These are phyloP conservation scores for Archaeoteleia sp. DNA, from an alignment of 2,888 invertebrate species.

Conservation along the genomic window DNA sequence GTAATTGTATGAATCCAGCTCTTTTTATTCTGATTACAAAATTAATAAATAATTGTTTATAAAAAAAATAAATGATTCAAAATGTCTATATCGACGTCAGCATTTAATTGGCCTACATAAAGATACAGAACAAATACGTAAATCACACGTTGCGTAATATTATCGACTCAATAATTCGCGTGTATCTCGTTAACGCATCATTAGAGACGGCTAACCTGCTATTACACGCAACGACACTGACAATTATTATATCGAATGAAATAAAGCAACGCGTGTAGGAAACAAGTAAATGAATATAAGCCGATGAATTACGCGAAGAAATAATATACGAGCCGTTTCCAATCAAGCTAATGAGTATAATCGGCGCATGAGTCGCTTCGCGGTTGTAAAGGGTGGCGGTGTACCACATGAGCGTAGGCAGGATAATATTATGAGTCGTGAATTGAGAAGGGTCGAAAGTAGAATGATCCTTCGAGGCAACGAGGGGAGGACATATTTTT, in stretches of 20 bases:
- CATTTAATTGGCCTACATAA: too few species aligned
- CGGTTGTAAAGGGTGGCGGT: conserved; percentile 39
- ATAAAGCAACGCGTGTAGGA: conserved; percentile 49
- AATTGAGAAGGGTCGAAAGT: conserved; percentile 23
- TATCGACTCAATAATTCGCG: conserved; percentile 11
- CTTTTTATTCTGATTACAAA: too few species aligned
- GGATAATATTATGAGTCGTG: conserved; percentile 35
- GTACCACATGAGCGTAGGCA: conserved; percentile 29
- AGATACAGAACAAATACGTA: too few species aligned
- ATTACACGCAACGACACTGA: conserved; percentile 16
- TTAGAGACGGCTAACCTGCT: conserved; percentile 20
- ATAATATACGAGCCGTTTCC: conserved; percentile 59
- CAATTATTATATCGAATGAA: conserved; percentile 38
- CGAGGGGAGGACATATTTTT: conserved; percentile 15
- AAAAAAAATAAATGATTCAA: too few species aligned
- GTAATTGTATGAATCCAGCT: too few species aligned
- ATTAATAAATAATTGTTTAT: too few species aligned
- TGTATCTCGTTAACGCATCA: conserved; percentile 5
- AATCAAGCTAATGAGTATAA: conserved; percentile 68
- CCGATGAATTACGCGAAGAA: conserved; percentile 55
- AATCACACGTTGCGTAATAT: background rate
- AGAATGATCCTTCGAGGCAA: conserved; percentile 3
- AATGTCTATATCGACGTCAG: too few species aligned
- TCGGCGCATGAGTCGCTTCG: conserved; percentile 49
- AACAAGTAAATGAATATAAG: conserved; percentile 58